Evolutionary conservation across 2,888 invertebrate species (phyloP).

Genomic region (Drosophila suboccidentalis): DNA sequence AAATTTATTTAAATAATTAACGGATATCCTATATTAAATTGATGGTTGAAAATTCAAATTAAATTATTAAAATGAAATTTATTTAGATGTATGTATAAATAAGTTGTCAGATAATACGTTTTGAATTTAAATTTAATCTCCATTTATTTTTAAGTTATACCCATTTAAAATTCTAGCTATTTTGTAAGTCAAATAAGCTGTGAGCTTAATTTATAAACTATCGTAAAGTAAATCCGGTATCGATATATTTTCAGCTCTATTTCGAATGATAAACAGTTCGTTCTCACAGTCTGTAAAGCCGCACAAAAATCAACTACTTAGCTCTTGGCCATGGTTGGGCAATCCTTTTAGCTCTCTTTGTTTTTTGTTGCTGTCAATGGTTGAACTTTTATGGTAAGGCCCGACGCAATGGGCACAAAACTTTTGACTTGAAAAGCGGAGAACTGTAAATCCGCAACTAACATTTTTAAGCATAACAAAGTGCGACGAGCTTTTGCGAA

Average conservation of each 20-base stretch:
- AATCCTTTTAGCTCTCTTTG: neutral
- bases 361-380: slow-evolving; percentile 27
- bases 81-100: too few relatives aligned
- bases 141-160: too few relatives aligned
- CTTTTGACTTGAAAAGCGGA: slow-evolving; percentile 47
- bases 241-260: neutral
- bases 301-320: neutral
- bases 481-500: slow-evolving; percentile 70
- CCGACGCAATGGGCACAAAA: slow-evolving; percentile 36
- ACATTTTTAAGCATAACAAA: slow-evolving; percentile 75
- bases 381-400: slow-evolving; percentile 29
- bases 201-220: neutral
- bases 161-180: too few relatives aligned
- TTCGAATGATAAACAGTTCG: neutral
- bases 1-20: too few relatives aligned
- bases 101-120: too few relatives aligned
- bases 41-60: too few relatives aligned
- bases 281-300: neutral
- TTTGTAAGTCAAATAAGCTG: too few relatives aligned
- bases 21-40: too few relatives aligned
- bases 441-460: slow-evolving; percentile 68
- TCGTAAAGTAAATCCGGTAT: neutral
- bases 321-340: neutral
- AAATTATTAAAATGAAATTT: too few relatives aligned
- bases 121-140: too few relatives aligned